phyloP scores from a whole-genome alignment of 35 echinoderm and acorn worm species.

The Holothuria glaberrima region DNA sequence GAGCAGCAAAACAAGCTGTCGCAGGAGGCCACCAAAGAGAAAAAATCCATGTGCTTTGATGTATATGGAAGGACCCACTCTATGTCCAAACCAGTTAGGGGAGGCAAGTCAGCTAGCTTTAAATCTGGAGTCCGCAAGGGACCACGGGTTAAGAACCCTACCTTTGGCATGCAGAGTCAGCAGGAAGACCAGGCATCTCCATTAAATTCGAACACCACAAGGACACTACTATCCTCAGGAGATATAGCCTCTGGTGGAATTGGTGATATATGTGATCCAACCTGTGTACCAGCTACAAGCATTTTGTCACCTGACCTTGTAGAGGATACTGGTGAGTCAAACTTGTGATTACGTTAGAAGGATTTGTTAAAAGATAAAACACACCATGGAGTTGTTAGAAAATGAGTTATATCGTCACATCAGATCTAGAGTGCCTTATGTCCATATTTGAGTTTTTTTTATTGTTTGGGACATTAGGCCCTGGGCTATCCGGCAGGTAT shows the following conservation, averaged over 20 bases:
- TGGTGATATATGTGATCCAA: not conserved
- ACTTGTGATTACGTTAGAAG: too few relatives aligned
- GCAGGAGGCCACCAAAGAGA: not conserved
- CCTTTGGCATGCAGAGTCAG: not conserved
- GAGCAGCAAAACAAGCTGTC: not conserved
- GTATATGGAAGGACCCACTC: conserved; percentile 40
- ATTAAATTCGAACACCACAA: not conserved
- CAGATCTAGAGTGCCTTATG: too few relatives aligned
- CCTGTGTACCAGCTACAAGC: not conserved
- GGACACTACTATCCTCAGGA: not conserved
- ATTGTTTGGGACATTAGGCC: too few relatives aligned
- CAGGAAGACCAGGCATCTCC: not conserved
- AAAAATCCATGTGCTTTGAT: conserved; percentile 30
- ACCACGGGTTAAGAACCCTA: conserved; percentile 66
- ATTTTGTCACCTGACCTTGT: conserved; percentile 2
- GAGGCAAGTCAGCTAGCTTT: conserved; percentile 8
- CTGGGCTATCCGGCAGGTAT: too few relatives aligned
- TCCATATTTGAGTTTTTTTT: too few relatives aligned
- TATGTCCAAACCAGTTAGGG: not conserved
- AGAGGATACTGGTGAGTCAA: not conserved
- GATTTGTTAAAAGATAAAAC: too few relatives aligned
- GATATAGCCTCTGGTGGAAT: not conserved
- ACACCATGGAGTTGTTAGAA: too few relatives aligned
- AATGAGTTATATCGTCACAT: too few relatives aligned
- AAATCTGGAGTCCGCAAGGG: conserved; percentile 33